Conservation (phyloP, 2,888 invertebrate species). For the Vannuccia rotundouncinata region DNA sequence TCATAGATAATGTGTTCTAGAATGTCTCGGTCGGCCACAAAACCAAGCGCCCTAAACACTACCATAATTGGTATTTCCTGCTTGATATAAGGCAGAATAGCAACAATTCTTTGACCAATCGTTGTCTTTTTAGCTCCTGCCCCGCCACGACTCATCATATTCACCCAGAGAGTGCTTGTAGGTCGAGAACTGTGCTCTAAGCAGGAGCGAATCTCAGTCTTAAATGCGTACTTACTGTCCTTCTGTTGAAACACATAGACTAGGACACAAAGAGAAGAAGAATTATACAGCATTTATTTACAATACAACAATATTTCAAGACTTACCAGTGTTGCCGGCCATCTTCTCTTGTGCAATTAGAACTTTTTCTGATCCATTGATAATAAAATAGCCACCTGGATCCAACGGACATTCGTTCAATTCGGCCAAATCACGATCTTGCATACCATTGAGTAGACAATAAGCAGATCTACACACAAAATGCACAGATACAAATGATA, state of each 20-base stretch:
- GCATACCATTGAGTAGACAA: conserved; percentile 82
- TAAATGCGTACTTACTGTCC: conserved; percentile 96
- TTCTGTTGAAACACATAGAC: conserved; percentile 99
- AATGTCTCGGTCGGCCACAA: conserved; percentile 97
- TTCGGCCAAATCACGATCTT: conserved; percentile 97
- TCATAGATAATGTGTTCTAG: conserved; percentile 99
- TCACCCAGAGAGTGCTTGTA: conserved; percentile 95
- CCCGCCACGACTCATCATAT: conserved; percentile 99
- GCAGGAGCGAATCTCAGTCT: conserved; percentile 92
- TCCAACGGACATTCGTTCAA: conserved; percentile 97
- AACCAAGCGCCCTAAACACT: conserved; percentile 95
- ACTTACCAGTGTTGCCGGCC: conserved; percentile 90
- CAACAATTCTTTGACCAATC: conserved; percentile 94
- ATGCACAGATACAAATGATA: no score
- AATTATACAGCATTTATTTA: no score
- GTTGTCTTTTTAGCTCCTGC: conserved; percentile 94
- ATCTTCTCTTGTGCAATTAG: conserved; percentile 99
- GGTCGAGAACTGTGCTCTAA: conserved; percentile 82
- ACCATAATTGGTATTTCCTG: conserved; percentile 99
- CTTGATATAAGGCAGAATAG: conserved; percentile 94
- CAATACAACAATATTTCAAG: no score
- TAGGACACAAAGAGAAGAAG: no score
- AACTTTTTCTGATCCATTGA: conserved; percentile 96
- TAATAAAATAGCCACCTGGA: conserved; percentile 98
- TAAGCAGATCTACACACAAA: conserved; percentile 68